These are phyloP conservation scores for Pangasius larnaudii DNA, from an alignment of 2,797 vertebrate species.

Conservation along the genomic window DNA sequence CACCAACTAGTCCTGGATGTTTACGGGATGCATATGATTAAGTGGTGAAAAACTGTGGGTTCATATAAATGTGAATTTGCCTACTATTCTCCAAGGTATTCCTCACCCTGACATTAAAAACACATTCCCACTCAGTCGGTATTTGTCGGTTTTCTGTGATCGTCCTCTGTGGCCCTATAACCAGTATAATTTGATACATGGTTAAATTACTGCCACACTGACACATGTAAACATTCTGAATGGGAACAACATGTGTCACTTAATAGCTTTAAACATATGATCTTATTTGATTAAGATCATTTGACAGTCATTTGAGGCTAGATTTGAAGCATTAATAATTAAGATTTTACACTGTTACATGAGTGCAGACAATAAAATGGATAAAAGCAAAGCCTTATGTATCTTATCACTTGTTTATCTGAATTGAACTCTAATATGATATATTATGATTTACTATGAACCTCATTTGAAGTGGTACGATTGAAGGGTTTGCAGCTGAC, in stretches of 20 bases:
- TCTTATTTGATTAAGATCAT: neutral
- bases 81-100: neutral
- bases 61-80: neutral
- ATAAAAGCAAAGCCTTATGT: neutral
- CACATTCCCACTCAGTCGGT: neutral
- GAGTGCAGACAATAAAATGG: neutral
- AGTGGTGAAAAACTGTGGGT: neutral
- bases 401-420: neutral
- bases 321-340: neutral
- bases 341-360: neutral
- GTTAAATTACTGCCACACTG: conserved; percentile 37
- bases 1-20: neutral
- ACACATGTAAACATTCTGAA: conserved; percentile 39
- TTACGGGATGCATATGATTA: neutral
- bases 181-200: conserved; percentile 25
- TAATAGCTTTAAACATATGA: neutral
- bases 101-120: conserved; percentile 21
- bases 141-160: conserved; percentile 17
- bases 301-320: neutral
- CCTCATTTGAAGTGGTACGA: neutral
- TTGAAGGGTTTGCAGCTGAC: neutral
- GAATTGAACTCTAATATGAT: neutral
- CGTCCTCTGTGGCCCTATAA: neutral
- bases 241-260: conserved; percentile 35
- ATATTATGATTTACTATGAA: neutral